phyloP scores from a whole-genome alignment of 1,140 invertebrate species.

The Aphelinus atriplicis region DNA sequence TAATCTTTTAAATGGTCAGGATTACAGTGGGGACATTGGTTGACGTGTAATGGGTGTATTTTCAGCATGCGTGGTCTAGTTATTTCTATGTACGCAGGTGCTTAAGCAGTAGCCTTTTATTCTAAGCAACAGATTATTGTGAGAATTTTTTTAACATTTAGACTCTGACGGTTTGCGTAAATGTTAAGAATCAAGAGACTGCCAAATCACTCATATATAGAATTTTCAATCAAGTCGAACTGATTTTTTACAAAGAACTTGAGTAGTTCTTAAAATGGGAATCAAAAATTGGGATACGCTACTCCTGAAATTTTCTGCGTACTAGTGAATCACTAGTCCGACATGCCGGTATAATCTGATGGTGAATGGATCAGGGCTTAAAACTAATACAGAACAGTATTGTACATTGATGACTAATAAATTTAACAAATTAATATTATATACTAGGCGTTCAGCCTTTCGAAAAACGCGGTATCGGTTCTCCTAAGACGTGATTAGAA shows the following conservation, averaged over 20 bases:
- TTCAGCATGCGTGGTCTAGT: constrained; percentile 80
- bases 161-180: background rate
- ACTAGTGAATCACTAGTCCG: constrained; percentile 43
- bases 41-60: constrained; percentile 81
- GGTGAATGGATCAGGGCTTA: constrained; percentile 55
- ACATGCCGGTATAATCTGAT: constrained; percentile 40
- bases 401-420: constrained; percentile 56
- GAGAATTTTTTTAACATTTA: constrained; percentile 1
- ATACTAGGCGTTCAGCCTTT: constrained; percentile 10
- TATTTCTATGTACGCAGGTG: constrained; percentile 46
- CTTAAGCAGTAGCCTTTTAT: constrained; percentile 21
- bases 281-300: constrained; percentile 7
- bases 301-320: constrained; percentile 21
- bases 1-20: constrained; percentile 68
- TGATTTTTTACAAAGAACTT: constrained; percentile 4
- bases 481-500: background rate
- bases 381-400: constrained; percentile 52
- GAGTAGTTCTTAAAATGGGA: constrained; percentile 6
- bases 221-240: constrained; percentile 24
- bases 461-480: constrained; percentile 8
- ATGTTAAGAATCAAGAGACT: constrained; percentile 29
- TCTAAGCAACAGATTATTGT: constrained; percentile 3
- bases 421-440: constrained; percentile 45
- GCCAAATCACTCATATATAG: constrained; percentile 19
- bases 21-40: constrained; percentile 74